Percentiles rank a stretch among this genome's conserved stretches.
phyloP scores from a whole-genome alignment of 30 jellyfish, hydroid and myxozoan species.

The Hydra vulgaris region DNA sequence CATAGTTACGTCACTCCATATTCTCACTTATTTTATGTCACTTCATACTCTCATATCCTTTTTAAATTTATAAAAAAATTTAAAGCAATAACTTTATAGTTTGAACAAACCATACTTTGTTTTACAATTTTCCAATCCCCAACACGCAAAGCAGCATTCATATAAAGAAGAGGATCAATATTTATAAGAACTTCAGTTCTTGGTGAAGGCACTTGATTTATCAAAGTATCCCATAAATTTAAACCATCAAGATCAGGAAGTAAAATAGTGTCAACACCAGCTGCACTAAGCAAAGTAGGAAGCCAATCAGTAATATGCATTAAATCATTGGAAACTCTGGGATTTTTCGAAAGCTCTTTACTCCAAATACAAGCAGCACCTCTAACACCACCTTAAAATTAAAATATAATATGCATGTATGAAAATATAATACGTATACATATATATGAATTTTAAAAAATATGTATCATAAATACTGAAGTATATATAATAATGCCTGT shows the following conservation, averaged over 20 bases:
- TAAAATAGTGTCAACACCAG: slow-evolving; percentile 19
- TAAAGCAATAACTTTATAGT: too few species aligned
- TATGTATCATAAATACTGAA: too few species aligned
- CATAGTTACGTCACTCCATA: too few species aligned
- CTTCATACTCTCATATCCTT: too few species aligned
- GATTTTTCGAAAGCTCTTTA: not conserved
- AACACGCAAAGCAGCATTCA: slow-evolving; percentile 69
- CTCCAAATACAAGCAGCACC: slow-evolving; percentile 30
- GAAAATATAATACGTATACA: not conserved
- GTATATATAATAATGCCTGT: too few species aligned
- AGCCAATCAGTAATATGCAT: slow-evolving; percentile 41
- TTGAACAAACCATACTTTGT: slow-evolving; percentile 31
- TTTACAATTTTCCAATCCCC: slow-evolving; percentile 63
- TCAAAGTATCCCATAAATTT: slow-evolving; percentile 51
- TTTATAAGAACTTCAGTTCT: slow-evolving; percentile 59
- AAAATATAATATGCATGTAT: not conserved
- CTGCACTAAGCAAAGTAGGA: slow-evolving; percentile 16
- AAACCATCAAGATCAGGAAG: slow-evolving; percentile 47
- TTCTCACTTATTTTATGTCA: too few species aligned
- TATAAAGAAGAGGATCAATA: slow-evolving; percentile 59
- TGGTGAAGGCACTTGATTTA: slow-evolving; percentile 41
- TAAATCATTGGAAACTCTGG: slow-evolving; percentile 25
- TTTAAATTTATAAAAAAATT: too few species aligned
- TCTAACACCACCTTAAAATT: slow-evolving; percentile 20
- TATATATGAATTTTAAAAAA: too few species aligned